Conservation (phyloP, 2,113 vertebrate genomes). For the Hyaena hyaena region DNA sequence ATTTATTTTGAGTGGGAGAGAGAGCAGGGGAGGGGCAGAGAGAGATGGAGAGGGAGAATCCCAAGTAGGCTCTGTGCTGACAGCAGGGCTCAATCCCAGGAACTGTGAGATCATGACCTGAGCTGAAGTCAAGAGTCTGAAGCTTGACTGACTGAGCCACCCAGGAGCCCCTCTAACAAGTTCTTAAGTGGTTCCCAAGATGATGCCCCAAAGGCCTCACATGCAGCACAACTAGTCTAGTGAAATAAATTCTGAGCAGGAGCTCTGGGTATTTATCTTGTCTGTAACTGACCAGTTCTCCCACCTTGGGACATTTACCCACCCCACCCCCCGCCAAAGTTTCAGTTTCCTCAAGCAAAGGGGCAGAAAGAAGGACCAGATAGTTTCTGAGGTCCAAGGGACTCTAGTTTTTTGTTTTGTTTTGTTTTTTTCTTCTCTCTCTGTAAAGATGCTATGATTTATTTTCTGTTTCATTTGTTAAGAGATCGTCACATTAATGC, state of each 20-base stretch:
- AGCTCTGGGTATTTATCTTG: fast-evolving
- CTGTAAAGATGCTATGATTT: background rate
- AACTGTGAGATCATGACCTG: too few species aligned
- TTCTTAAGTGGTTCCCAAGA: fast-evolving
- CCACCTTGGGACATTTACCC: fast-evolving
- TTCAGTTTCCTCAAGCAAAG: background rate
- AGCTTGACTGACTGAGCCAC: too few species aligned
- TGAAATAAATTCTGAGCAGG: background rate
- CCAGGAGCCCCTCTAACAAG: background rate
- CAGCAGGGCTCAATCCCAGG: too few species aligned
- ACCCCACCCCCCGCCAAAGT: background rate
- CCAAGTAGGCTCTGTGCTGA: too few species aligned
- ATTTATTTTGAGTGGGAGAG: too few species aligned
- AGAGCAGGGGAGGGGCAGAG: too few species aligned
- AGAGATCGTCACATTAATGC: background rate
- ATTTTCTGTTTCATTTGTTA: background rate
- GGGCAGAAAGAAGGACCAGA: background rate
- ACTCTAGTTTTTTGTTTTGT: background rate
- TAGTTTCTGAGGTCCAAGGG: background rate
- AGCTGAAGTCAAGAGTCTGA: too few species aligned
- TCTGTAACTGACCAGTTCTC: too few species aligned
- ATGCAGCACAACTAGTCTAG: fast-evolving
- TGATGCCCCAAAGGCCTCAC: fast-evolving
- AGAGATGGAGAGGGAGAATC: too few species aligned
- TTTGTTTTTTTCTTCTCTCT: background rate